Base-by-base conservation (phyloP, 2,888 invertebrate species). In the Chrysina gloriosa region DNA sequence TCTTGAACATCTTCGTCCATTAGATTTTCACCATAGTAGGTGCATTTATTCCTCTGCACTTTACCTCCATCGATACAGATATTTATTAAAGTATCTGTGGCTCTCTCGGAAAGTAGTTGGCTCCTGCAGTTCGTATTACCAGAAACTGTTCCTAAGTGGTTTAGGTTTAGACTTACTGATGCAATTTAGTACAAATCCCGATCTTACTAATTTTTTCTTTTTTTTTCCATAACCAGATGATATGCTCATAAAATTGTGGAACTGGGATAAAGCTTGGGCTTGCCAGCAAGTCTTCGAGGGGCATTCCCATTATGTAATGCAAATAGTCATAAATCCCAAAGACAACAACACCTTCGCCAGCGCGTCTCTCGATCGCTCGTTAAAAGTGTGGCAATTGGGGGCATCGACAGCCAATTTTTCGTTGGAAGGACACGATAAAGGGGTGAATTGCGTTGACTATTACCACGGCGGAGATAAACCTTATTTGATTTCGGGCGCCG, bases 311-410 rank as follows among this genome's bases (percentile, higher is more conserved):
- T 99, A 99, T 80, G 97, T 99, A 1, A 99, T 99, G 99, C 98
- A 99, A 84, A 94, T 99, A 76, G 98, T 97, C 0, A 94, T 99
- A 78, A 99, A 99, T 84, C 99, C 99, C 0, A 99, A 99, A 83
- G 99, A 99, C 81, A 99, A 98, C 84, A 99, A 99, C 84, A 98
- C 98, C 36, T 99, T 99, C 84, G 99, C 98, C 9, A 97, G 97
- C 77, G 99, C 98, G n/a, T 98, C 98, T 42, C 87, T 99, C 39
- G 99, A 99, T 84, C 90, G 97, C 72, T 98, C 97, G 0, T 92
- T 99, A 21, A 99, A 99, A 88, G 94, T 90, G 0, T 99, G 99
- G 99, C 98, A 99, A 81, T 87, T 99, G 50, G 99, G 99, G 1
- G 97, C 98, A 0, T 92, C 94, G n/a, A 92, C 92, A 11, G 96